Percentiles rank a stretch among this genome's conserved stretches.
Conservation (phyloP, 2,113 vertebrate species). For the Limanda limanda region DNA sequence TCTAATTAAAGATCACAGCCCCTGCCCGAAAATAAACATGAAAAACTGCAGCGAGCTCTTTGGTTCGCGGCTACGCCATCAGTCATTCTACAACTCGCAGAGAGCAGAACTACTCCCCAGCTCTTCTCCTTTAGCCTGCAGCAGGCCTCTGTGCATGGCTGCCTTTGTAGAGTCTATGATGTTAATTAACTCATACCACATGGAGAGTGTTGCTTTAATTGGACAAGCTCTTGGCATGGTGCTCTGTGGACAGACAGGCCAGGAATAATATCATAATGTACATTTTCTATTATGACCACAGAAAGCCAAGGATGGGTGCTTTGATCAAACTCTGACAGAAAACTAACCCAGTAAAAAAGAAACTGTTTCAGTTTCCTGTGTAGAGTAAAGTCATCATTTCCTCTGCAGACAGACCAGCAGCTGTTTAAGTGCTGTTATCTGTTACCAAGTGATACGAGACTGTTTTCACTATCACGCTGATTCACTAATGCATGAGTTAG, state of each 20-base stretch:
- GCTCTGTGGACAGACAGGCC: slow-evolving; percentile 57
- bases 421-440: slow-evolving; percentile 9
- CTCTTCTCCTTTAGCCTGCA: slow-evolving; percentile 28
- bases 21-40: slow-evolving; percentile 32
- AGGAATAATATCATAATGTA: slow-evolving; percentile 66
- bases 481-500: too few species aligned
- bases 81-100: slow-evolving; percentile 22
- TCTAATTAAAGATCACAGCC: slow-evolving; percentile 31
- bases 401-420: slow-evolving; percentile 1
- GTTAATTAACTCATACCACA: slow-evolving; percentile 75
- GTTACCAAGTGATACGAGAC: slow-evolving; percentile 20
- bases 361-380: slow-evolving; percentile 24
- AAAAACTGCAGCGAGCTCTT: neutral
- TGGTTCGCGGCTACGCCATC: slow-evolving; percentile 23
- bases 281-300: slow-evolving; percentile 60
- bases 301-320: slow-evolving; percentile 59
- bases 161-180: slow-evolving; percentile 56
- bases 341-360: neutral
- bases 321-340: slow-evolving; percentile 54
- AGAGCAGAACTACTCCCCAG: slow-evolving; percentile 36
- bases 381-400: slow-evolving; percentile 26
- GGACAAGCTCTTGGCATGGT: slow-evolving; percentile 68
- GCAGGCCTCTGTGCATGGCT: slow-evolving; percentile 50
- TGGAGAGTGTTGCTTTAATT: slow-evolving; percentile 72
- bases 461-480: too few species aligned